These are phyloP conservation scores for Tridacna crocea DNA, from an alignment of 2,888 invertebrate species.

Conservation along the genomic window DNA sequence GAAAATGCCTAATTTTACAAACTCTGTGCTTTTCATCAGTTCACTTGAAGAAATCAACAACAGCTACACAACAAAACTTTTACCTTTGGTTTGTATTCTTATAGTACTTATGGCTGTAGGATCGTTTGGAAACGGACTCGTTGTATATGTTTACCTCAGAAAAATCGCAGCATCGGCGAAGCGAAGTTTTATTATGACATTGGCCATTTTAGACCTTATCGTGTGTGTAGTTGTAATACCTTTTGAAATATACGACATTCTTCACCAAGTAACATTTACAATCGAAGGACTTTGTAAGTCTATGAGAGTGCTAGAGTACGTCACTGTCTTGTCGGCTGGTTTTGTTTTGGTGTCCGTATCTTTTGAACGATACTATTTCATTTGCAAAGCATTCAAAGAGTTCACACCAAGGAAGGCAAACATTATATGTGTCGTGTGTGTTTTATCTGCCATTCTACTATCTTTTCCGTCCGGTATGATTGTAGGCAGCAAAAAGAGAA, in stretches of 20 bases:
- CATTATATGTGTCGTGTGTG: slow-evolving; percentile 56
- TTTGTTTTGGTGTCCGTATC: slow-evolving; percentile 68
- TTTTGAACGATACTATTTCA: slow-evolving; percentile 66
- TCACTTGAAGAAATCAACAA: slow-evolving; percentile 35
- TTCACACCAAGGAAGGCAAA: slow-evolving; percentile 63
- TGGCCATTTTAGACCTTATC: slow-evolving; percentile 64
- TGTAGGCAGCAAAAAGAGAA: slow-evolving; percentile 53
- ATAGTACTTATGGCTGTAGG: slow-evolving; percentile 65
- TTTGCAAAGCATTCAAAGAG: slow-evolving; percentile 60
- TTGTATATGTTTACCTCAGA: slow-evolving; percentile 63
- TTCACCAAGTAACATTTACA: slow-evolving; percentile 58
- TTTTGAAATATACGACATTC: slow-evolving; percentile 68
- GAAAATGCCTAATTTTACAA: no score
- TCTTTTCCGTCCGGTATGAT: slow-evolving; percentile 57
- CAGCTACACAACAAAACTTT: slow-evolving; percentile 44
- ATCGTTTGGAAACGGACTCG: slow-evolving; percentile 61
- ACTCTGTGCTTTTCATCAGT: no score
- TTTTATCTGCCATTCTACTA: slow-evolving; percentile 39
- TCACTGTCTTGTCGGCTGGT: slow-evolving; percentile 61
- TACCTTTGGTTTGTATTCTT: slow-evolving; percentile 59
- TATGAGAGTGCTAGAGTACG: slow-evolving; percentile 60
- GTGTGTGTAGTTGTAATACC: slow-evolving; percentile 65
- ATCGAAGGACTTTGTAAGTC: slow-evolving; percentile 55
- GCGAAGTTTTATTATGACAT: slow-evolving; percentile 61
- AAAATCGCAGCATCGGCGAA: slow-evolving; percentile 61